phyloP scores from a whole-genome alignment of 2,888 invertebrate species.

The Pandemis cinnamomeana region DNA sequence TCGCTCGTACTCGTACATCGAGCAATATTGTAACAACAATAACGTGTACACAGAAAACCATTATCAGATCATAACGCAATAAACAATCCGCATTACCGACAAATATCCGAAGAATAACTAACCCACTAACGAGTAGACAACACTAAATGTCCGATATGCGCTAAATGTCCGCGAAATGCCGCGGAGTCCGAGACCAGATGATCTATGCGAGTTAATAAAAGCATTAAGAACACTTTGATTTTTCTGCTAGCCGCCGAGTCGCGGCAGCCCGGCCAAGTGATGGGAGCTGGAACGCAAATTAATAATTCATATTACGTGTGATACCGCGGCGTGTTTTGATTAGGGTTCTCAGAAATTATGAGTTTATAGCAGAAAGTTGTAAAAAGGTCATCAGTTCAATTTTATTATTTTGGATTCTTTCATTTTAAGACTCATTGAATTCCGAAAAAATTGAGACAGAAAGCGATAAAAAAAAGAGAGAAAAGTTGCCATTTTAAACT shows the following conservation, averaged over 20 bases:
- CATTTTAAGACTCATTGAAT: too few species aligned
- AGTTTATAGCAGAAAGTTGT: neutral
- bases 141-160: constrained; percentile 16
- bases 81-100: constrained; percentile 5
- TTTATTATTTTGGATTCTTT: too few species aligned
- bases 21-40: neutral
- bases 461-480: too few species aligned
- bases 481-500: too few species aligned
- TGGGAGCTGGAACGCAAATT: constrained; percentile 15
- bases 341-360: neutral
- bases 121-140: constrained; percentile 11
- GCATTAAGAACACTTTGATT: constrained; percentile 51
- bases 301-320: neutral
- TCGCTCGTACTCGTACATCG: neutral
- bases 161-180: neutral
- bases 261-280: constrained; percentile 20
- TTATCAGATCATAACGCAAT: constrained; percentile 14
- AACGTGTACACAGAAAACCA: neutral
- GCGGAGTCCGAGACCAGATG: constrained; percentile 4
- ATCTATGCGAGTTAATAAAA: constrained; percentile 54
- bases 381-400: too few species aligned
- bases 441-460: too few species aligned
- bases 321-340: neutral
- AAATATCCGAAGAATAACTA: constrained; percentile 10
- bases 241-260: neutral